Percentiles rank a stretch among this genome's conserved stretches.
phyloP scores from a whole-genome alignment of 2,113 vertebrate species.

The Noturus placidus region DNA sequence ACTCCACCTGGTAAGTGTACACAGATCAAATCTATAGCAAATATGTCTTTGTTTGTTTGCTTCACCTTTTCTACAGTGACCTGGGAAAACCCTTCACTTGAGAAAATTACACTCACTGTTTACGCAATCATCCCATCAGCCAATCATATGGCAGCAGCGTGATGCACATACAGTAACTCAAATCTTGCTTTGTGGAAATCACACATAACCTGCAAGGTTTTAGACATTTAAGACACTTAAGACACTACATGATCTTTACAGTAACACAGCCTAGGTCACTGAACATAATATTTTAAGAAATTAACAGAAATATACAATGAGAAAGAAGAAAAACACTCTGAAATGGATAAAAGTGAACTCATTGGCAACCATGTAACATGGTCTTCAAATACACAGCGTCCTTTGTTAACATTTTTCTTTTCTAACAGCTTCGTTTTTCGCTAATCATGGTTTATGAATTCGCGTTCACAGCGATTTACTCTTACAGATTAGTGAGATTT shows the following conservation, averaged over 20 bases:
- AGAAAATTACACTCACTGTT: neutral
- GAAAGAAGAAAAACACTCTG: too few relatives aligned
- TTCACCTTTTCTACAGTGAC: neutral
- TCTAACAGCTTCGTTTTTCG: too few relatives aligned
- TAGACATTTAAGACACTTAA: neutral
- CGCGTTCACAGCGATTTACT: too few relatives aligned
- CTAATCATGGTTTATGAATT: too few relatives aligned
- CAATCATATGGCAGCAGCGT: neutral
- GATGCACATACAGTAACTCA: neutral
- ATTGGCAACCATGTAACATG: too few relatives aligned
- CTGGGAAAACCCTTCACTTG: neutral
- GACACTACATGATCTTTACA: neutral
- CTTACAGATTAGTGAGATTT: too few relatives aligned
- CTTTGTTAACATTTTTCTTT: too few relatives aligned
- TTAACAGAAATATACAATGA: too few relatives aligned
- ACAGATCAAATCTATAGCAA: neutral
- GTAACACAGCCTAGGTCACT: neutral
- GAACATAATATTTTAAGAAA: too few relatives aligned
- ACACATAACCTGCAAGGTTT: neutral
- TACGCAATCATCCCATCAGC: neutral
- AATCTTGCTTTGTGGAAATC: neutral
- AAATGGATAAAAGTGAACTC: too few relatives aligned
- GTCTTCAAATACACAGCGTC: too few relatives aligned
- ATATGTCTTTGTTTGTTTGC: neutral
- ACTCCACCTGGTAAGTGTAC: conserved; percentile 74